Base-by-base conservation (phyloP, 1,140 invertebrate species). In the Aphaenogaster rudis region DNA sequence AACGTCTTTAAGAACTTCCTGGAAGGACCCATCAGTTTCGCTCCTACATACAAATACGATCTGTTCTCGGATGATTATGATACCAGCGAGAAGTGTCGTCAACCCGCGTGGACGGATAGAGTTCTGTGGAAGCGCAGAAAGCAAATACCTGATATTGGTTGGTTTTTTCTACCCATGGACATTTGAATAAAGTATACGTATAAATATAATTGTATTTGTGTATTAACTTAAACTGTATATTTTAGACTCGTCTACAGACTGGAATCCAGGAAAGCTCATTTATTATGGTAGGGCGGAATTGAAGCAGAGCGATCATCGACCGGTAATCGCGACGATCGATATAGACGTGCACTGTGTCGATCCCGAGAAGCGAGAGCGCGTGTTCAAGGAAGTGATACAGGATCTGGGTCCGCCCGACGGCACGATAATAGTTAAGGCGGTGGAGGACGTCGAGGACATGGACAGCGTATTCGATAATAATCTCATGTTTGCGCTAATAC, bases 1-100 rank as follows among this genome's bases (percentile, higher is more conserved):
- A 97, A 99, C 96, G 98, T 98, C n/a, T 99, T 99, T 93, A 97
- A 98, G 93, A 98, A 99, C 92, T 99, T 99, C 94, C 96, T 97
- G 74, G 99, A 99, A 96, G 99, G 98, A 1, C 97, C 97, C 42
- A 98, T 99, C 28, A 97, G 96, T 71, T 99, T 99, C 95, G 96
- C 98, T 33, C 99, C 99, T 2, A 99, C 99, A 0, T 99, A 99
- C 94, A 99, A 99, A 95, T 99, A 99, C 94, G 99, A 99, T 96
- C 95, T 99, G 52, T 99, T 99, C 95, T 99, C 98, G 93, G 98
- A 99, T 95, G 99, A 99, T 96, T 99, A 99, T 94, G 99, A 99
- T 94, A 99, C 99, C 0, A 99, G 99, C 95, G 99, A 99, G 95
- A 99, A 99, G 95, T 98, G 97, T 93, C 96, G 99, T 66, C 97